Percentiles rank a stretch among this genome's conserved stretches.
phyloP scores from a whole-genome alignment of 1,140 invertebrate species.

The Reticulitermes speratus region DNA sequence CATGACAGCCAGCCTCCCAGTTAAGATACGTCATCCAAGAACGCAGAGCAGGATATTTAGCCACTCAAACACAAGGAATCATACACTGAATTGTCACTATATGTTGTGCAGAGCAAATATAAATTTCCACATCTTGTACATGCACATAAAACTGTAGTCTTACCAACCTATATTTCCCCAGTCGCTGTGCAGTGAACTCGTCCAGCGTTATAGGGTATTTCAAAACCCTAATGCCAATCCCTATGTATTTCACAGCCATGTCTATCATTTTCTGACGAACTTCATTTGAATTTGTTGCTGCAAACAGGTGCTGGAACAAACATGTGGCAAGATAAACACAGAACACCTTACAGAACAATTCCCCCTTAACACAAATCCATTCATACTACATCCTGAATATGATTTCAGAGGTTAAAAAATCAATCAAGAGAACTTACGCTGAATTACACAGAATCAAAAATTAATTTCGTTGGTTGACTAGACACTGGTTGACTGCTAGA shows the following conservation, averaged over 20 bases:
- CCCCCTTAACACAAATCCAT: background rate
- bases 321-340: background rate
- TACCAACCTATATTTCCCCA: conserved; percentile 85
- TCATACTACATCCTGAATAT: background rate
- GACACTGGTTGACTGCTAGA: too few relatives aligned
- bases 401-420: background rate
- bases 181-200: conserved; percentile 79
- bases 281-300: conserved; percentile 76
- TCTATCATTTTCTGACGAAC: conserved; percentile 85
- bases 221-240: conserved; percentile 78
- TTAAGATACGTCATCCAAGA: too few relatives aligned
- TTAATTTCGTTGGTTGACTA: too few relatives aligned
- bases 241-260: conserved; percentile 74
- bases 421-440: too few relatives aligned
- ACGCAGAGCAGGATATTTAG: too few relatives aligned
- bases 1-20: too few relatives aligned
- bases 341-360: background rate
- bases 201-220: conserved; percentile 81
- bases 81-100: too few relatives aligned
- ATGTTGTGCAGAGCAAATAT: too few relatives aligned
- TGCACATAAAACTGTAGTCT: conserved; percentile 24
- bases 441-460: too few relatives aligned
- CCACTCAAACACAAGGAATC: too few relatives aligned
- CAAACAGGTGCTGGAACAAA: conserved; percentile 76
- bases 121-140: background rate